Conservation (phyloP, 1,140 invertebrate species). For the Brachionus angularis region DNA sequence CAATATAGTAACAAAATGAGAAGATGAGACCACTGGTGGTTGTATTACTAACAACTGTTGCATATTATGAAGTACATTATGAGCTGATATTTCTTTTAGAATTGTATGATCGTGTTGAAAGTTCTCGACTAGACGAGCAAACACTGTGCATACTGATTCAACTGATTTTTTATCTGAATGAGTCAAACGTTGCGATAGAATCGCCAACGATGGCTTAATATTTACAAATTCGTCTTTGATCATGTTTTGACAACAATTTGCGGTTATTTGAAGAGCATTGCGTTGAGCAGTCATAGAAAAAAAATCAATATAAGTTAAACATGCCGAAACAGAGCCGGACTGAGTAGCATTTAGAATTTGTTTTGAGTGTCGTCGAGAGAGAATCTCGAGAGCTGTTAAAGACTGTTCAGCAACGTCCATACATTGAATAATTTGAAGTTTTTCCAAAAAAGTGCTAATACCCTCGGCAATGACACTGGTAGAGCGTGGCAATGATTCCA, state of each 20-base stretch:
- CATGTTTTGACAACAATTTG: conserved; percentile 92
- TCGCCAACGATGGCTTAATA: conserved; percentile 77
- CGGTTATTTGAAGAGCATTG: conserved; percentile 85
- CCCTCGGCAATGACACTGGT: conserved; percentile 92
- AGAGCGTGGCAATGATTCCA: conserved; percentile 92
- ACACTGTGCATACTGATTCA: conserved; percentile 77
- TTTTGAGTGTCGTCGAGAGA: conserved; percentile 91
- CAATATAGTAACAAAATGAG: conserved; percentile 89
- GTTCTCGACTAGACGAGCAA: conserved; percentile 89
- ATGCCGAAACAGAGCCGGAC: conserved; percentile 72
- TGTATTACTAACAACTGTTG: conserved; percentile 73
- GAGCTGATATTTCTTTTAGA: conserved; percentile 88
- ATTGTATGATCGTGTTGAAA: conserved; percentile 84
- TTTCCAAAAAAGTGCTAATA: conserved; percentile 71
- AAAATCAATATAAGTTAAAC: conserved; percentile 91
- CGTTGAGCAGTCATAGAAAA: conserved; percentile 88
- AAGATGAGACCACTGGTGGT: conserved; percentile 82
- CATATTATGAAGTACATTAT: conserved; percentile 79
- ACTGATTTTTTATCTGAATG: conserved; percentile 65
- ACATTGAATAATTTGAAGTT: conserved; percentile 89
- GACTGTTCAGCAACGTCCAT: conserved; percentile 98
- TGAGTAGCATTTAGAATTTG: conserved; percentile 83
- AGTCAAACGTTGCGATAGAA: conserved; percentile 77
- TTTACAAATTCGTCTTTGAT: conserved; percentile 82
- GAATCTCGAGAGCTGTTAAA: conserved; percentile 88